Conservation (phyloP, 2,797 vertebrate genomes). For the Dendrocincla fuliginosa region DNA sequence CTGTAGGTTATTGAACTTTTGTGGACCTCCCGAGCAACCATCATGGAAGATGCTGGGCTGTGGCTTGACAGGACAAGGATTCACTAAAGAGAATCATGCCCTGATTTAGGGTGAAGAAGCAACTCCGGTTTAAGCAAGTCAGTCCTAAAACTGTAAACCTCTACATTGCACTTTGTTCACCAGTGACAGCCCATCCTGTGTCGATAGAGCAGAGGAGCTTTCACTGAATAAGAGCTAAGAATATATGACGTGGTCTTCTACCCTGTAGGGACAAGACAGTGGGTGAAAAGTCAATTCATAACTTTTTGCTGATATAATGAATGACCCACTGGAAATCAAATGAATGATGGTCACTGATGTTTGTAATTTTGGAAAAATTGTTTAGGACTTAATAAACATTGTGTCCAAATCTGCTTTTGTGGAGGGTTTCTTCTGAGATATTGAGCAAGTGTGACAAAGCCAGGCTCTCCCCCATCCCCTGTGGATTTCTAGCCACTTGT, state of each 20-base stretch:
- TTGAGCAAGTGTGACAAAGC: neutral
- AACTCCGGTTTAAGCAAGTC: neutral
- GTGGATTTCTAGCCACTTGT: neutral
- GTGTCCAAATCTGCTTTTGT: neutral
- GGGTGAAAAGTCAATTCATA: neutral
- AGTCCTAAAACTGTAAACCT: neutral
- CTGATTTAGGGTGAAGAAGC: neutral
- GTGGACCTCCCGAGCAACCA: neutral
- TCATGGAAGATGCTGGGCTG: neutral
- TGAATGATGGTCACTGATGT: neutral
- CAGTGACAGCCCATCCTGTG: neutral
- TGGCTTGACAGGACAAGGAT: neutral
- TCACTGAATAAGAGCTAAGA: neutral
- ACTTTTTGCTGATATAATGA: neutral
- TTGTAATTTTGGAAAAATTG: neutral
- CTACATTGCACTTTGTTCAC: neutral
- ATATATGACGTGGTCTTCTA: neutral
- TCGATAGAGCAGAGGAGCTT: neutral
- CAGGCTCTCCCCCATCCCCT: neutral
- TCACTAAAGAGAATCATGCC: neutral
- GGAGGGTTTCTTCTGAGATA: neutral
- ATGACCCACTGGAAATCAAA: neutral
- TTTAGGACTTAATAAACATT: neutral
- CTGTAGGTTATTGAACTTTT: neutral
- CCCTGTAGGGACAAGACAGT: neutral